Evolutionary conservation across 1,140 invertebrate genomes (phyloP).

Genomic region (Meloidogyne chitwoodi): DNA sequence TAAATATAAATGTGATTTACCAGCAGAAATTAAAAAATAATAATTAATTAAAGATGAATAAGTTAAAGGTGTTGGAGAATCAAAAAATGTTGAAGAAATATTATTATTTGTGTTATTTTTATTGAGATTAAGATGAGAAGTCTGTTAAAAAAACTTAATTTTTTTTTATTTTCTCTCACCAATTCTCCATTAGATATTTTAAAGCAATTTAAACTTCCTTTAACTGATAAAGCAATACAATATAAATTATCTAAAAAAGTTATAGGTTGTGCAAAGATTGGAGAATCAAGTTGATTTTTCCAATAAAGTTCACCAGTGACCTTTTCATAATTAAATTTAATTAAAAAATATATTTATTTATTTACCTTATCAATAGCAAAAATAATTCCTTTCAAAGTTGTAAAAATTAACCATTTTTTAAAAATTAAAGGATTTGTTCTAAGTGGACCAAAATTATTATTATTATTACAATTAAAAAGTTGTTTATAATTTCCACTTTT

Average conservation of each 20-base stretch:
- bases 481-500: background rate
- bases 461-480: background rate
- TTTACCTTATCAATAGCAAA: constrained; percentile 16
- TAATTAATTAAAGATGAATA: background rate
- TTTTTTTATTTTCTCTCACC: background rate
- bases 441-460: background rate
- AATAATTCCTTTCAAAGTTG: background rate
- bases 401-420: constrained; percentile 2
- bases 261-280: constrained; percentile 16
- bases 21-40: background rate
- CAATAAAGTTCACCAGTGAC: background rate
- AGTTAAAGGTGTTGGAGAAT: background rate
- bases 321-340: background rate
- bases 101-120: background rate
- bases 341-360: no score
- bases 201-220: background rate
- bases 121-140: background rate
- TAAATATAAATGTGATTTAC: background rate
- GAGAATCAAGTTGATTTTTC: constrained; percentile 1
- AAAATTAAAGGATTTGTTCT: constrained; percentile 6
- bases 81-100: background rate
- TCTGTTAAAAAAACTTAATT: background rate
- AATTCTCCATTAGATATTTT: background rate
- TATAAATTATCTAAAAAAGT: background rate
- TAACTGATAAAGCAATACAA: constrained; percentile 6